Percentiles rank a stretch among this genome's conserved stretches.
These are phyloP conservation scores for Anabacerthia variegaticeps DNA, from an alignment of 2,797 vertebrate species.

Conservation along the genomic window DNA sequence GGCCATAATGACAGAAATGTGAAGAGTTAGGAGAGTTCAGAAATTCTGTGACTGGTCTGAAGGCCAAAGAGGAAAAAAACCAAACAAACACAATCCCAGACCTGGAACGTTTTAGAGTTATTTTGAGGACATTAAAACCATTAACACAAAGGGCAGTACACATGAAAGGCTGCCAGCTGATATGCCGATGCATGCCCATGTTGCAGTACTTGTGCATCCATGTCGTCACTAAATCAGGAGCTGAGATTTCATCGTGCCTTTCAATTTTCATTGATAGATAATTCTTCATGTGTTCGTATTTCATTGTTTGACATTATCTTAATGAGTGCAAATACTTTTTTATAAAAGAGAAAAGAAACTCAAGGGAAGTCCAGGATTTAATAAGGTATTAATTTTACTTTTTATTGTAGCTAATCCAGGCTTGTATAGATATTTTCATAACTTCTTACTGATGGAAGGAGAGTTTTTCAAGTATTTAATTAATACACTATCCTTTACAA, in stretches of 20 bases:
- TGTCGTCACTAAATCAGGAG: not conserved
- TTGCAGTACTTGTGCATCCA: not conserved
- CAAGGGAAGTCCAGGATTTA: not conserved
- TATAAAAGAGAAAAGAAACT: not conserved
- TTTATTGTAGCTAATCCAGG: not conserved
- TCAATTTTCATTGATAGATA: not conserved
- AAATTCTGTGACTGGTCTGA: not conserved
- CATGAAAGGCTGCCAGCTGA: not conserved
- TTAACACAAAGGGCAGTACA: not conserved
- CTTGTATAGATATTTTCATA: not conserved
- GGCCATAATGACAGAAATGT: not conserved
- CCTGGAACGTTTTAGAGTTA: not conserved
- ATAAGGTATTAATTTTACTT: not conserved
- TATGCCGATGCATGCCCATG: accelerated
- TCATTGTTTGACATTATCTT: not conserved
- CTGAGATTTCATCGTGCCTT: not conserved
- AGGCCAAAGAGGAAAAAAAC: not conserved
- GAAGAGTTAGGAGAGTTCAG: not conserved
- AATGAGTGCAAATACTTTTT: not conserved
- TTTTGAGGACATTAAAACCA: not conserved
- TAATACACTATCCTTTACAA: not conserved
- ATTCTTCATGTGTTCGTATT: not conserved
- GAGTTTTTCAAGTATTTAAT: not conserved
- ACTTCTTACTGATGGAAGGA: not conserved
- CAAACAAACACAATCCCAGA: not conserved